Evolutionary conservation across 2,797 vertebrate species (phyloP).

Genomic region (Vireo griseus): DNA sequence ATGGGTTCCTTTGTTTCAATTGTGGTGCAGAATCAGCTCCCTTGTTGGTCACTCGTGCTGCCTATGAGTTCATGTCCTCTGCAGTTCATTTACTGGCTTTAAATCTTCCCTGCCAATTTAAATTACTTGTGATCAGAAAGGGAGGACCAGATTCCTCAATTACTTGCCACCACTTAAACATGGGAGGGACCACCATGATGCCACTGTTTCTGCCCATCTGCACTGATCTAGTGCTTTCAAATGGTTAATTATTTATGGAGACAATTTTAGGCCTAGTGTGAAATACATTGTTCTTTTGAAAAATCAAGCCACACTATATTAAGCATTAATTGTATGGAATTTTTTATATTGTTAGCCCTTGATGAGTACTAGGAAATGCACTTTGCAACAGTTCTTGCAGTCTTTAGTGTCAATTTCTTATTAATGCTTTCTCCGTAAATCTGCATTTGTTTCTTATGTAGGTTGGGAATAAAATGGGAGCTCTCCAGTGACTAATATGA

Average conservation of each 20-base stretch:
- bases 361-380: not conserved
- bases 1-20: not conserved
- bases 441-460: not conserved
- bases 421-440: slow-evolving; percentile 11
- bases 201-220: not conserved
- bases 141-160: not conserved
- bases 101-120: not conserved
- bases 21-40: not conserved
- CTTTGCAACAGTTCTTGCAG: not conserved
- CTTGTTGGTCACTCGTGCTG: not conserved
- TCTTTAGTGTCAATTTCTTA: not conserved
- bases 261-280: not conserved
- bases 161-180: not conserved
- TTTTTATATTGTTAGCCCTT: not conserved
- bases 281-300: not conserved
- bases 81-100: not conserved
- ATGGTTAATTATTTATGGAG: not conserved
- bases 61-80: not conserved
- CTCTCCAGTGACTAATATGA: not conserved
- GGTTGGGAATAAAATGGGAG: not conserved
- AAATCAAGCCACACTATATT: not conserved
- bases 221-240: not conserved
- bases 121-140: not conserved
- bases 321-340: not conserved
- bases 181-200: not conserved